Evolutionary conservation across 2,888 invertebrate species (phyloP), one percentile per base, ranked within the genome.

Genomic region (Dasypolia templi): DNA sequence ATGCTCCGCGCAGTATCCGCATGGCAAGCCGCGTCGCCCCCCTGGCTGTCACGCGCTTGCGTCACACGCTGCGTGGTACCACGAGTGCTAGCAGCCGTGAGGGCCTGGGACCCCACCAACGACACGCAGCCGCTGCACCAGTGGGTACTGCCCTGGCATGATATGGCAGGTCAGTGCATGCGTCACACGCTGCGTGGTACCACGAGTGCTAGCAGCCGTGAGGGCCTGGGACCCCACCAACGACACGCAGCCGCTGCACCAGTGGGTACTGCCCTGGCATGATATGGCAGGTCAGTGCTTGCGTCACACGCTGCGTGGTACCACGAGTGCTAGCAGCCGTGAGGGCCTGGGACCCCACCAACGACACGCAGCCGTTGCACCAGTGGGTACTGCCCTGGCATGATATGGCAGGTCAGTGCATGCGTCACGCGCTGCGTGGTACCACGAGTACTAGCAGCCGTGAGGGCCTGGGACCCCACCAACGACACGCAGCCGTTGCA

Each of bases 321-420:
- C 22, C 22, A 9, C 22, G 49, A 22, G 22, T 46, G 39, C 5
- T 2, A 5, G 2, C 5, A 35, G 5, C 35, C 5, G 35, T 35
- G 0, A 97, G 98, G 61, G 97, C 97, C 70, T 99, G 99, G 99
- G 99, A 99, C 96, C 99, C 99, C 1, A 96, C 99, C 3, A 98
- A 98, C 0, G 99, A 99, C 92, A 98, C 98, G 0, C 97, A 99
- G 83, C 99, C 99, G 22, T 98, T 99, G 84, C 99, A 99, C 93
- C 97, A 98, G 7, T 99, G 99, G 99, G 97, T 99, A 78, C 98
- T 99, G 92, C 99, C 99, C 0, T 99, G 99, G 99, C 97, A 99
- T 77, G 98, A 98, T 0, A 94, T 98, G 12, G 97, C 99, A 91
- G 98, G 98, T 67, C n/a, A n/a, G 59, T 56, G 56, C 32, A 35